phyloP scores from a whole-genome alignment of 2,888 invertebrate species.

The Drosophila leonis region DNA sequence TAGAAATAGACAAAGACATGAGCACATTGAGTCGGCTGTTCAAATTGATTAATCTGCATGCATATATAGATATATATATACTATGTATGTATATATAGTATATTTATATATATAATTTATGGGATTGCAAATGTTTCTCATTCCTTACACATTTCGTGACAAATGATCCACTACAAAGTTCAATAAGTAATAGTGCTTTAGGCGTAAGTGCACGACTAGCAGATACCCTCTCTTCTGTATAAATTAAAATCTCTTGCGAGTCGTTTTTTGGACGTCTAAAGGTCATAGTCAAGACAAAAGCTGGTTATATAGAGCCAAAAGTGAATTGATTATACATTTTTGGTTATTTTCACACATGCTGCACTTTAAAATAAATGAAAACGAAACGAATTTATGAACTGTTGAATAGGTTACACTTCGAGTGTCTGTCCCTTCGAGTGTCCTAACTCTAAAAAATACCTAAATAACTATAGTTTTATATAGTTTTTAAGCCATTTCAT shows the following conservation, averaged over 20 bases:
- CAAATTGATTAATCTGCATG: conserved; percentile 2
- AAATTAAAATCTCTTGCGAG: neutral
- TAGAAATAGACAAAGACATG: neutral
- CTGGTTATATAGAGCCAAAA: neutral
- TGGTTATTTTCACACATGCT: neutral
- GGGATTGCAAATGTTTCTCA: neutral
- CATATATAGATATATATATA: neutral
- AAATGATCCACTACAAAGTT: neutral
- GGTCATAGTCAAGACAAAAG: neutral
- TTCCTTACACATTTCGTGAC: neutral
- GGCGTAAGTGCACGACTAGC: neutral
- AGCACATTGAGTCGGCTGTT: neutral
- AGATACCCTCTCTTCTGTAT: neutral
- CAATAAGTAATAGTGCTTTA: neutral
- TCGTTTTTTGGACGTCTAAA: neutral
- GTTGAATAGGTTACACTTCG: neutral
- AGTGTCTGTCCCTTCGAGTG: too few relatives aligned
- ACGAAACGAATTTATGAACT: neutral
- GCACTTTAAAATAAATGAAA: neutral
- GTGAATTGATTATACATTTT: neutral
- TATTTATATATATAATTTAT: neutral
- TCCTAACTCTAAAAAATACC: neutral
- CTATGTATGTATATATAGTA: neutral
- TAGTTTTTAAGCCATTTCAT: neutral
- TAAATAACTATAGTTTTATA: neutral